A percentile compares a stretch with the other conserved stretches of the same genome.
phyloP scores from a whole-genome alignment of 2,113 vertebrate genomes.

The Sprattus sprattus region DNA sequence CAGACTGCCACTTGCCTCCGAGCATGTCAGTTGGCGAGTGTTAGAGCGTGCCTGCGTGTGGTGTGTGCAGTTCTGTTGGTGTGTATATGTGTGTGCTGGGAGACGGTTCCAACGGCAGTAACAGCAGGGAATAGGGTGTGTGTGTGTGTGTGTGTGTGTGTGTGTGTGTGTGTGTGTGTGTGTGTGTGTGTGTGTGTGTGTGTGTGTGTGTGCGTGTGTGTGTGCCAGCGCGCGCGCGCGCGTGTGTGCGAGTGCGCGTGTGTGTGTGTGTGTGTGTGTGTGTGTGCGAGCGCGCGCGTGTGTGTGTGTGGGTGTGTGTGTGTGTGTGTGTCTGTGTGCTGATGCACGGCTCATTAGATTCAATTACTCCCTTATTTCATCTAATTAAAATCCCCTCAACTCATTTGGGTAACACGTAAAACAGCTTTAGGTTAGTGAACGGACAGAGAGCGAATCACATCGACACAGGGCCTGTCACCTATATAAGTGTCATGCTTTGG shows the following conservation, averaged over 20 bases:
- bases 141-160: no score
- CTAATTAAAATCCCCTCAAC: conserved; percentile 59
- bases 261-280: no score
- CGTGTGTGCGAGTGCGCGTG: no score
- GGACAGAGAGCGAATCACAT: conserved; percentile 48
- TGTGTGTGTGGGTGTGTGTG: conserved; percentile 1
- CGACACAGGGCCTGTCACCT: conserved; percentile 59
- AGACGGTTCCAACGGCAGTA: background rate
- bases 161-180: background rate
- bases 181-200: conserved; percentile 3
- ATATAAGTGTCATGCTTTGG: conserved; percentile 57
- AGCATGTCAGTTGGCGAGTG: background rate
- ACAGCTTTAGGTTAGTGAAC: conserved; percentile 46
- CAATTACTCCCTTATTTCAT: conserved; percentile 71
- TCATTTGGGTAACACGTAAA: background rate
- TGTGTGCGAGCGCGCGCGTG: background rate
- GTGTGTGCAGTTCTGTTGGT: background rate
- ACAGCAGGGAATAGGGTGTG: background rate
- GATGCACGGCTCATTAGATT: conserved; percentile 69
- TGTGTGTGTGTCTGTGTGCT: background rate
- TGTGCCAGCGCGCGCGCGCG: conserved; percentile 43
- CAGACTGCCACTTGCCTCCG: background rate
- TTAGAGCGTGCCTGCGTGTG: background rate
- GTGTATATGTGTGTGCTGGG: background rate
- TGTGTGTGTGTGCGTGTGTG: background rate